phyloP scores from a whole-genome alignment of 2,888 invertebrate species.

The Noctua fimbriata region DNA sequence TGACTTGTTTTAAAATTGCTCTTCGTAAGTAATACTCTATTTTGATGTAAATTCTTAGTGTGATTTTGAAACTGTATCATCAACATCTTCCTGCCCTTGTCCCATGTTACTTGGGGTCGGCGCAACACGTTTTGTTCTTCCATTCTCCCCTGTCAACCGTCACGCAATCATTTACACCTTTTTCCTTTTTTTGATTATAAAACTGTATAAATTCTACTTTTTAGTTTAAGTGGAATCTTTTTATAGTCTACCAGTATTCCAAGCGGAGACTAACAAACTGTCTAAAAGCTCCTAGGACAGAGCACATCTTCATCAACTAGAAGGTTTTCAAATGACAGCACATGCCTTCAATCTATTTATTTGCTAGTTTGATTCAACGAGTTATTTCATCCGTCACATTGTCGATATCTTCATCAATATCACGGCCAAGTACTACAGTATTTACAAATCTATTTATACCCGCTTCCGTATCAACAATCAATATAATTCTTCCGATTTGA shows the following conservation, averaged over 20 bases:
- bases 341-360: conserved; percentile 11
- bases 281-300: not conserved
- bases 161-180: too few relatives aligned
- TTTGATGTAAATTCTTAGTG: too few relatives aligned
- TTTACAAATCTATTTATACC: conserved; percentile 60
- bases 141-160: too few relatives aligned
- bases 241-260: not conserved
- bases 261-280: not conserved
- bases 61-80: too few relatives aligned
- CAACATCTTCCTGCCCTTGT: too few relatives aligned
- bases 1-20: too few relatives aligned
- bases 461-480: conserved; percentile 66
- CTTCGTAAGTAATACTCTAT: too few relatives aligned
- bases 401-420: conserved; percentile 12
- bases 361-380: conserved; percentile 1
- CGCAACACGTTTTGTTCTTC: too few relatives aligned
- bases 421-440: conserved; percentile 49
- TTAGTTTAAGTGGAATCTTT: not conserved
- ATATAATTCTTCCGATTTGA: conserved; percentile 35
- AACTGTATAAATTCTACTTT: too few relatives aligned
- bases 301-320: not conserved
- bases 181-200: too few relatives aligned
- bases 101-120: too few relatives aligned
- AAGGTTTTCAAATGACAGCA: conserved; percentile 4
- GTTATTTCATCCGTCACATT: conserved; percentile 5